Percentiles rank a stretch among this genome's conserved stretches.
Evolutionary conservation across 2,888 invertebrate species (phyloP).

Genomic region (Ophion ellenae): DNA sequence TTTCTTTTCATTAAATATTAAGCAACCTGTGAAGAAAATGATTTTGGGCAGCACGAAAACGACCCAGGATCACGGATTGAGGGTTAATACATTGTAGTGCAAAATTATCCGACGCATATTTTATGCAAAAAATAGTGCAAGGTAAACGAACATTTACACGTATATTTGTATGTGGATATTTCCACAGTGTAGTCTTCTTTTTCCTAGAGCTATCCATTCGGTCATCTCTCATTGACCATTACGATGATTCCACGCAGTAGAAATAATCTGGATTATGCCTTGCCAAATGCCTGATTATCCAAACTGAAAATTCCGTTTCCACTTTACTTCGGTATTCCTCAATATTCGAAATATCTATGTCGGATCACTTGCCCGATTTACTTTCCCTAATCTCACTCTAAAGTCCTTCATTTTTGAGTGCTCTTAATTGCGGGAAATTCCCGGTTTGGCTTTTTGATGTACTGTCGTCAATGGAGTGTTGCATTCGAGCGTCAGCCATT

Average conservation of each 20-base stretch:
- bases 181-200: background rate
- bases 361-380: slow-evolving; percentile 20
- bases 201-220: background rate
- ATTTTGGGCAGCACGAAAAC: no score
- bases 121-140: no score
- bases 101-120: no score
- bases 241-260: background rate
- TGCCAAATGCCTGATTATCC: slow-evolving; percentile 4
- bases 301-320: background rate
- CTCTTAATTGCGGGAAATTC: slow-evolving; percentile 33
- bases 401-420: background rate
- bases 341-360: background rate
- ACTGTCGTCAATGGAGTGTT: background rate
- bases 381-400: slow-evolving; percentile 6
- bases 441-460: background rate
- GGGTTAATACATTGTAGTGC: no score
- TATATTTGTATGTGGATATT: no score
- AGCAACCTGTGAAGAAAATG: no score
- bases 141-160: no score
- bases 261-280: slow-evolving; percentile 25
- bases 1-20: no score
- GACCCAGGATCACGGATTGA: no score
- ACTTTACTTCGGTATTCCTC: background rate
- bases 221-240: background rate
- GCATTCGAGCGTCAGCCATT: background rate